Conservation (phyloP, 2,113 vertebrate genomes). For the Acinonyx jubatus region DNA sequence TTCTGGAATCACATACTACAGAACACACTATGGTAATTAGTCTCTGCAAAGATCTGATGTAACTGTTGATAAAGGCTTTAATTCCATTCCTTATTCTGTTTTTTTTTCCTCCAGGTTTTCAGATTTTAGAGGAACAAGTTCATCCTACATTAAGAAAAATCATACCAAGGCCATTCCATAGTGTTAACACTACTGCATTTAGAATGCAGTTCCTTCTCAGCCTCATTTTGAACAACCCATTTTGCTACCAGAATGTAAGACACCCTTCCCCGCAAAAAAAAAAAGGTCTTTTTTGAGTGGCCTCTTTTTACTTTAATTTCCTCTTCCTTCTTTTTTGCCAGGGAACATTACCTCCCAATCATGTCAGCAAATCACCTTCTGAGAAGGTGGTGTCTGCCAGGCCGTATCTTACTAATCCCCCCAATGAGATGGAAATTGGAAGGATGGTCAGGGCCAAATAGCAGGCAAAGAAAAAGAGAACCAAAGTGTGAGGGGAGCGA, state of each 20-base stretch:
- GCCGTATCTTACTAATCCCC: conserved; percentile 26
- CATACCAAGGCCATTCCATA: background rate
- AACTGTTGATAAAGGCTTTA: conserved; percentile 3
- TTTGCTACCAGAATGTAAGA: background rate
- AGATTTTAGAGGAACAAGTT: background rate
- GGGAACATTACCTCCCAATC: conserved; percentile 33
- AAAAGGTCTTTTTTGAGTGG: background rate
- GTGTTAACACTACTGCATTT: background rate
- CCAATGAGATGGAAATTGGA: conserved; percentile 39
- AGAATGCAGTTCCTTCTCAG: background rate
- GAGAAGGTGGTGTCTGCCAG: conserved; percentile 19
- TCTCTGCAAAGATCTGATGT: background rate
- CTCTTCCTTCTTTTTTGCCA: conserved; percentile 48
- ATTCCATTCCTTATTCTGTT: background rate
- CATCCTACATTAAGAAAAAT: background rate
- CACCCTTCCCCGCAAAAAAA: too few species aligned
- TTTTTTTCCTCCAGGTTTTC: background rate
- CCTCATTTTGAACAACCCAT: background rate
- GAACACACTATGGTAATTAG: background rate
- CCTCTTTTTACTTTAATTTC: conserved; percentile 42
- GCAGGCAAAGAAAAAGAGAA: conserved; percentile 12
- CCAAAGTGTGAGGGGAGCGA: background rate
- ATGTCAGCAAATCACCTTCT: background rate
- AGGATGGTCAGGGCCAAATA: background rate
- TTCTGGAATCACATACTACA: background rate